Base-by-base conservation (phyloP, 2,888 invertebrate species). In the Drosophila borborema region DNA sequence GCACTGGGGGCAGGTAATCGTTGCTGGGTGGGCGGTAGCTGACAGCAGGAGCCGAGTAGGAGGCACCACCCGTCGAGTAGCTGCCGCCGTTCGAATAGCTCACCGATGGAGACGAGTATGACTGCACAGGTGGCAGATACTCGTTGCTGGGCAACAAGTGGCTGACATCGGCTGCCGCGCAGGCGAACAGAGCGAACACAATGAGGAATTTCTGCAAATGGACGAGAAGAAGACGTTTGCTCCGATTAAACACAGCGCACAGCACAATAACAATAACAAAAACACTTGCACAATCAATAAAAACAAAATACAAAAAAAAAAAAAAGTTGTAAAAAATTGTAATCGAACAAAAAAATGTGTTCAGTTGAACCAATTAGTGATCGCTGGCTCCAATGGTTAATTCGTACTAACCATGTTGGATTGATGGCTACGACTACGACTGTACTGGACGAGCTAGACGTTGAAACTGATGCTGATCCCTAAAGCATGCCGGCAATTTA, bases 391-490 rank as follows among this genome's bases (percentile, higher is more conserved):
- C 9, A 56, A 64, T 14, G n/a, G 38, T 45, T 28, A 10, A 46
- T 1, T 51, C 46, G 55, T 62, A 91, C 92, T 81, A 81, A 91
- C 91, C 91, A 91, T 91, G 61, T 86, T 92, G 71, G 64, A 31
- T 64, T 65, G 79, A 61, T 67, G 54, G 71, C 72, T 79, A 59
- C 65, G 56, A 60, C 58, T 68, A 82, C 81, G 80, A 91, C 91
- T 89, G 85, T 72, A 80, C 90, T 87, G 82, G 81, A 83, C 86
- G 90, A 91, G 90, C 88, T 83, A 82, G 90, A 88, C 87, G 82
- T 84, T 89, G 86, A 88, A 90, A 92, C 92, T 92, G 92, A 92
- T 92, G 90, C 83, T 92, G 86, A 84, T 86, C 90, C 86, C 83
- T 74, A 74, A 77, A 82, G 65, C 74, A 65, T 72, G 83, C 81